These are phyloP conservation scores for Ophiodon elongatus DNA, from an alignment of 2,113 vertebrate genomes.

Conservation along the genomic window DNA sequence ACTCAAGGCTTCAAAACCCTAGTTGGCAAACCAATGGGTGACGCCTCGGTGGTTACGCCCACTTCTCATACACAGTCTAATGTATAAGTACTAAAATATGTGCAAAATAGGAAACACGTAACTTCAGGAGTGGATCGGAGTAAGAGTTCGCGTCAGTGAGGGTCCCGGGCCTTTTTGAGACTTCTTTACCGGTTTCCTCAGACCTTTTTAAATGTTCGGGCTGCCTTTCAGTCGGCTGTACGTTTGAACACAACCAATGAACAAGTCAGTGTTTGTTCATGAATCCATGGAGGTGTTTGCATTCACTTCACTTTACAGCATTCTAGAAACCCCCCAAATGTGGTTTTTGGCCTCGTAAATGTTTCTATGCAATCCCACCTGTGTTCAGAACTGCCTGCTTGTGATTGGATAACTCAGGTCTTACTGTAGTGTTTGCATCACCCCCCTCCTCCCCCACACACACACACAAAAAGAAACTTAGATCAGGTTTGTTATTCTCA, in stretches of 20 bases:
- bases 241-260: background rate
- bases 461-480: background rate
- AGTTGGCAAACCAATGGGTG: too few relatives aligned
- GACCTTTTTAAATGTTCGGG: background rate
- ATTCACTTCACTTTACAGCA: background rate
- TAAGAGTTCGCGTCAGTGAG: too few relatives aligned
- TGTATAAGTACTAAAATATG: too few relatives aligned
- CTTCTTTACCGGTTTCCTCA: background rate
- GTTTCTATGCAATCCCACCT: background rate
- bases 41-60: too few relatives aligned
- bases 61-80: too few relatives aligned
- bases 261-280: background rate
- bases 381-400: background rate
- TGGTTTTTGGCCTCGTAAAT: too few relatives aligned
- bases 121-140: too few relatives aligned
- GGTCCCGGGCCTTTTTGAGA: background rate
- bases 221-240: background rate
- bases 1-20: too few relatives aligned
- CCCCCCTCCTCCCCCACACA: conserved; percentile 3
- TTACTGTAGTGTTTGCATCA: background rate
- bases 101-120: too few relatives aligned
- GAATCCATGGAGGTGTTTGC: background rate
- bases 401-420: background rate
- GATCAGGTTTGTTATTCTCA: background rate
- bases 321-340: too few relatives aligned